phyloP scores from a whole-genome alignment of 1,140 invertebrate genomes.

The Drosophila repleta region DNA sequence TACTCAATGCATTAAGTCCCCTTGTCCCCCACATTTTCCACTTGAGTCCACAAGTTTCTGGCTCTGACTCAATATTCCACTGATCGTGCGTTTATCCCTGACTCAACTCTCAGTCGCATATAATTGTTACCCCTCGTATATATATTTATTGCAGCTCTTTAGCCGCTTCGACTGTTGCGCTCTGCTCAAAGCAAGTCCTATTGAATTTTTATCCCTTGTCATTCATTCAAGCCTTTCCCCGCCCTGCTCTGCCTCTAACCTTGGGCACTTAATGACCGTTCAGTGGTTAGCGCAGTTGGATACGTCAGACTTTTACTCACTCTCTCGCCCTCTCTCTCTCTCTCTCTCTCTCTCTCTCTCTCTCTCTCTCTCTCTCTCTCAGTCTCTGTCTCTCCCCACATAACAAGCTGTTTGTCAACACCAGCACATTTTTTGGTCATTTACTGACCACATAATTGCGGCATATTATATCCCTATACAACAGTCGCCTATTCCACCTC shows the following conservation, averaged over 20 bases:
- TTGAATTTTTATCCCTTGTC: conserved; percentile 10
- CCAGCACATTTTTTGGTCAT: conserved; percentile 82
- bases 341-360: background rate
- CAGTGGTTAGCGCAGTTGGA: conserved; percentile 56
- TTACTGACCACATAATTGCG: conserved; percentile 80
- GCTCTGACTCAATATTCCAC: too few species aligned
- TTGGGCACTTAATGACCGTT: conserved; percentile 78
- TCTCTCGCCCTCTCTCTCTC: background rate
- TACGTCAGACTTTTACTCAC: background rate
- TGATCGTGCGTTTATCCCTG: too few species aligned
- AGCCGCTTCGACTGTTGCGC: too few species aligned
- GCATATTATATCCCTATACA: conserved; percentile 68
- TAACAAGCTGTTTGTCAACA: conserved; percentile 82
- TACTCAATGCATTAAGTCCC: too few species aligned
- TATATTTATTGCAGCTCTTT: background rate
- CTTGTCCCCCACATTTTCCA: too few species aligned
- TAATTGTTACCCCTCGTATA: background rate
- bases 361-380: background rate
- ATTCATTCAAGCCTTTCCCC: background rate
- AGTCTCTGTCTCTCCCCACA: conserved; percentile 1
- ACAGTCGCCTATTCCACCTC: conserved; percentile 21
- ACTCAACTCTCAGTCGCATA: too few species aligned
- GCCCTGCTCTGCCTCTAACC: conserved; percentile 33
- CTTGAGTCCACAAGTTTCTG: too few species aligned
- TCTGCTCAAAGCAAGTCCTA: background rate